Evolutionary conservation across 2,888 invertebrate species (phyloP), one percentile per base, ranked within the genome.

Genomic region (Aricia artaxerxes): DNA sequence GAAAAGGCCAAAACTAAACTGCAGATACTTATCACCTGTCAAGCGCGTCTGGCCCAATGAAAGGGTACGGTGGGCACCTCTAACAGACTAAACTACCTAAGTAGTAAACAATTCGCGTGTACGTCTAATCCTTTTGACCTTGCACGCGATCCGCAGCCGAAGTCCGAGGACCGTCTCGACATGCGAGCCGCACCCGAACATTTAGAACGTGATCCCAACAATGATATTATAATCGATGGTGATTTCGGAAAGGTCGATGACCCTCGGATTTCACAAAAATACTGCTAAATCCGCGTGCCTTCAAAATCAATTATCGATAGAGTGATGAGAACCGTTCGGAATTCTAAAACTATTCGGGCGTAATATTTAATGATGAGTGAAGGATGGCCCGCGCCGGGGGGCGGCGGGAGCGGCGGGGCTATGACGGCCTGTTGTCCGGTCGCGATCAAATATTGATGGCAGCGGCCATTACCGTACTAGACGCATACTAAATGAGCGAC

Each of bases 391-490:
- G 73, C 11, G 9, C 11, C 53, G 53, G 9, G 53, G 49, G 16
- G 13, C 13, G 53, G 53, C 2, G 13, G 13, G 40, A 38, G 53
- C n/a, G 53, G 78, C 57, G 57, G 78, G n/a, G 69, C 60, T 44
- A 57, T 73, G 73, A 73, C 73, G 60, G 78, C n/a, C 73, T 60
- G 73, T 13, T 73, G 92, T 90, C 91, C 91, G 90, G 90, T 87
- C 85, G 90, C 90, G 91, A 93, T 94, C 91, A 91, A 93, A 92
- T 92, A 93, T 93, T 93, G 90, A 93, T 86, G 86, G 81, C 80
- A 83, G 86, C 86, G 88, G 90, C 85, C 84, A 85, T 84, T 82
- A 84, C 85, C 83, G 79, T 84, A 87, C 86, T 86, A 88, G 87
- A 83, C 86, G 88, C 87, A 91, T 90, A 88, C 82, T 82, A 83